These are phyloP conservation scores for Aphelenchoides fujianensis DNA, from an alignment of 1,140 invertebrate genomes.

Conservation along the genomic window DNA sequence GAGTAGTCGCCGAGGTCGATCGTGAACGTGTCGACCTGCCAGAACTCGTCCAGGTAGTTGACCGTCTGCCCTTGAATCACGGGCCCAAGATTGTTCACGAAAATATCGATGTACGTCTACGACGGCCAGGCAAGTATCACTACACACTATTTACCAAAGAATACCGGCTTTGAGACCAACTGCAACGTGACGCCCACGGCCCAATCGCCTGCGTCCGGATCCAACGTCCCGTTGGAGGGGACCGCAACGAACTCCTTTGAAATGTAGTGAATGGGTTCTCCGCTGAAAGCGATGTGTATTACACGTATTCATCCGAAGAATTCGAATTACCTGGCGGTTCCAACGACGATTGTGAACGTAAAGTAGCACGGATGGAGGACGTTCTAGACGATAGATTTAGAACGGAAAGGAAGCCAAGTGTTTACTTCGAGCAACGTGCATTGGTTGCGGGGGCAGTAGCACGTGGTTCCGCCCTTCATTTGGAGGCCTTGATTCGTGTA, in stretches of 20 bases:
- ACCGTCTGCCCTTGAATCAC: constrained; percentile 22
- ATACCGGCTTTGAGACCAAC: constrained; percentile 25
- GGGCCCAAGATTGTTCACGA: constrained; percentile 33
- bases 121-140: neutral
- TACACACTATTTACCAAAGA: neutral
- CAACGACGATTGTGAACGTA: constrained; percentile 27
- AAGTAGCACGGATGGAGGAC: constrained; percentile 29
- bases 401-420: too few relatives aligned
- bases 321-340: constrained; percentile 11
- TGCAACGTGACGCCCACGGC: constrained; percentile 14
- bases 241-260: constrained; percentile 1
- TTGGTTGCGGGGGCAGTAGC: constrained; percentile 11
- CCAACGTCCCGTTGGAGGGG: neutral
- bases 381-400: too few relatives aligned
- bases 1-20: constrained; percentile 23
- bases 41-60: constrained; percentile 25
- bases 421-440: neutral
- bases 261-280: constrained; percentile 13
- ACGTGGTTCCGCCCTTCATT: constrained; percentile 19
- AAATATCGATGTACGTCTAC: constrained; percentile 30
- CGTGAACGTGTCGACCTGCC: constrained; percentile 36
- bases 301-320: too few relatives aligned
- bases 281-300: neutral
- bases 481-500: neutral
- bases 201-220: neutral